These are phyloP conservation scores for Capitulum mitella DNA, from an alignment of 2,888 invertebrate species.

Conservation along the genomic window DNA sequence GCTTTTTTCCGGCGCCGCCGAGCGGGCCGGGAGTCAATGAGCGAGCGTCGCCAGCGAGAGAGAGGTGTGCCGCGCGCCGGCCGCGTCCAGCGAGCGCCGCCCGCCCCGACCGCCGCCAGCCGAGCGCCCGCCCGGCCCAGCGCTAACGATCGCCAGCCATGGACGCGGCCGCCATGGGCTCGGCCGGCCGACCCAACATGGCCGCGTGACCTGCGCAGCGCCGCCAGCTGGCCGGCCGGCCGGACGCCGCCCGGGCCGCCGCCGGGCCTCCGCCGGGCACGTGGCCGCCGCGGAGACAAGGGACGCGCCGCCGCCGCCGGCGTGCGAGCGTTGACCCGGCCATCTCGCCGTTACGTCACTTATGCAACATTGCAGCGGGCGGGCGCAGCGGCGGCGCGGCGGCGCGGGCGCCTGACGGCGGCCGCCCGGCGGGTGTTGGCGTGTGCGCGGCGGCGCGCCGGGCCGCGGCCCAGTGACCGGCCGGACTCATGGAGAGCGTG, in stretches of 20 bases:
- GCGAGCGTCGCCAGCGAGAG: not conserved
- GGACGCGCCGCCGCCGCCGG: not conserved
- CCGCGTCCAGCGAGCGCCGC: not conserved
- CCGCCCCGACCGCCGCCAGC: not conserved
- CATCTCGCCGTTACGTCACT: conserved; percentile 13
- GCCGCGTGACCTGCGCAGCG: not conserved
- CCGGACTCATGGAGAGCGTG: not conserved
- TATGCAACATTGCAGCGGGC: conserved; percentile 22
- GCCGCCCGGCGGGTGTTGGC: not conserved
- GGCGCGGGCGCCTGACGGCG: not conserved
- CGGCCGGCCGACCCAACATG: not conserved
- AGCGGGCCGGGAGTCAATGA: not conserved
- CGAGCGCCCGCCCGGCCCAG: not conserved
- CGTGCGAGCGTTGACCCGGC: not conserved
- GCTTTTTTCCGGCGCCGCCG: not conserved
- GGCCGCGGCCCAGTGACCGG: not conserved
- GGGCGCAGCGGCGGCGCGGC: not conserved
- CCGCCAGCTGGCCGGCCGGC: not conserved
- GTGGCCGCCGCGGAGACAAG: not conserved
- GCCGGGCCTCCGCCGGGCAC: not conserved
- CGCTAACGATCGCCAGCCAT: not conserved
- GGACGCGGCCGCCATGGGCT: not conserved
- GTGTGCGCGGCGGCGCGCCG: not conserved
- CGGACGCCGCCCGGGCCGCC: not conserved
- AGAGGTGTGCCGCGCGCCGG: not conserved